Base-by-base conservation (phyloP, 1,140 invertebrate species). In the Scylla paramamosain region DNA sequence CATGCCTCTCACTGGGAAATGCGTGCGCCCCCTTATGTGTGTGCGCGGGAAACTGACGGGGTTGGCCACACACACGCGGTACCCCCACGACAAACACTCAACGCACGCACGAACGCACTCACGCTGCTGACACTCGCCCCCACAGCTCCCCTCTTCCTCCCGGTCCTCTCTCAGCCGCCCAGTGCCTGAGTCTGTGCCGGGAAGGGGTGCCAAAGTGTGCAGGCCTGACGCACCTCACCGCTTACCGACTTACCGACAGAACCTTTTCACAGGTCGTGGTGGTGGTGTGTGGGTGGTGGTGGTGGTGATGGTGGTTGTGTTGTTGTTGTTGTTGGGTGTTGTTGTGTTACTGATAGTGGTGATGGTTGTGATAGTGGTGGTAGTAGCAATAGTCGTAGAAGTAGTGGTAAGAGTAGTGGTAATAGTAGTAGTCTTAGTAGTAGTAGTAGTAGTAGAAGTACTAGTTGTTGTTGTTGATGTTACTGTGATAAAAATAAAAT, bases 61-160 rank as follows among this genome's bases (percentile, higher is more conserved):
- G 28, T 25, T 48, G 45, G 45, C 52, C 3, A 4, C 45, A 4
- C 89, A 25, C 87, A 32, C 46, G 28, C 52, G 16, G 10, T n/a
- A 4, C 39, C 20, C 89, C 52, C 89, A 48, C 89, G 20, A 91
- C 89, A 46, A n/a, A 88, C 86, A 88, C 29, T 32, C 10, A 88
- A 46, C 45, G 45, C 29, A 88, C 86, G 6, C 28, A 45, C 86
- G 45, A 39, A 88, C 86, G n/a, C 86, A 46, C 46, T 28, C 45
- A 91, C 89, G 10, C 87, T 2, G 10, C 12, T 59, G 52, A 59
- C 52, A 59, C 16, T 59, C 10, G 52, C 16, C 52, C 52, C 16
- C 16, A 14, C 10, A 59, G 16, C 10, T 8, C 45, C 45, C 28
- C 89, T 48, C 16, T 16, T 25, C 20, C 45, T 28, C 89, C 28